phyloP scores from a whole-genome alignment of 2,888 invertebrate species.

The Acronicta psi region DNA sequence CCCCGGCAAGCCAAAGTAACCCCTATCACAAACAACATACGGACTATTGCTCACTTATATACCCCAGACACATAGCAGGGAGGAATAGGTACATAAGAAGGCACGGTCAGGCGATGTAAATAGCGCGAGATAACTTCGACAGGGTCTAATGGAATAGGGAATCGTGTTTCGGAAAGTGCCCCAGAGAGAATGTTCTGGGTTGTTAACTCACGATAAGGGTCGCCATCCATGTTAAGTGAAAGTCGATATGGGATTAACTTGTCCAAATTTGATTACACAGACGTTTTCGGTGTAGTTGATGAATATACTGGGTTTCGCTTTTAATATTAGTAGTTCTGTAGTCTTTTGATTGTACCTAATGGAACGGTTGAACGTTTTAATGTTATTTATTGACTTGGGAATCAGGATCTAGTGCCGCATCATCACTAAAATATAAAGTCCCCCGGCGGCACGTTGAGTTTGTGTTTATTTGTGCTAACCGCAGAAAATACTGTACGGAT shows the following conservation, averaged over 20 bases:
- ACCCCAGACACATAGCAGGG: conserved; percentile 79
- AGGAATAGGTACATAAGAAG: conserved; percentile 83
- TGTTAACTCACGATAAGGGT: conserved; percentile 75
- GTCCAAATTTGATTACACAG: conserved; percentile 80
- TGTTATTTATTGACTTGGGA: background rate
- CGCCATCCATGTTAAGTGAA: conserved; percentile 79
- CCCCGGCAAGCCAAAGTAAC: conserved; percentile 67
- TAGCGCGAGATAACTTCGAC: conserved; percentile 87
- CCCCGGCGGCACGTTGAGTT: too few species aligned
- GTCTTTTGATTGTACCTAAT: conserved; percentile 14
- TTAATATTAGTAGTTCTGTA: conserved; percentile 31
- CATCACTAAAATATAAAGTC: too few species aligned
- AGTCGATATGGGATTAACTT: conserved; percentile 83
- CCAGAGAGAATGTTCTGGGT: conserved; percentile 84
- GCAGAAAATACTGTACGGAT: too few species aligned
- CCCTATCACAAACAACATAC: conserved; percentile 72
- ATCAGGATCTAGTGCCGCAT: too few species aligned
- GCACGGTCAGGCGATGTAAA: conserved; percentile 88
- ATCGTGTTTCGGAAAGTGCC: conserved; percentile 87
- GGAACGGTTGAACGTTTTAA: conserved; percentile 16
- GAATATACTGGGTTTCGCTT: conserved; percentile 46
- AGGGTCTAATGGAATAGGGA: conserved; percentile 88
- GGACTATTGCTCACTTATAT: conserved; percentile 81
- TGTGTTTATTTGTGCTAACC: too few species aligned
- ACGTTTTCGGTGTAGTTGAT: conserved; percentile 70